Conservation (phyloP, 2,113 vertebrate genomes). For the Willisornis vidua region DNA sequence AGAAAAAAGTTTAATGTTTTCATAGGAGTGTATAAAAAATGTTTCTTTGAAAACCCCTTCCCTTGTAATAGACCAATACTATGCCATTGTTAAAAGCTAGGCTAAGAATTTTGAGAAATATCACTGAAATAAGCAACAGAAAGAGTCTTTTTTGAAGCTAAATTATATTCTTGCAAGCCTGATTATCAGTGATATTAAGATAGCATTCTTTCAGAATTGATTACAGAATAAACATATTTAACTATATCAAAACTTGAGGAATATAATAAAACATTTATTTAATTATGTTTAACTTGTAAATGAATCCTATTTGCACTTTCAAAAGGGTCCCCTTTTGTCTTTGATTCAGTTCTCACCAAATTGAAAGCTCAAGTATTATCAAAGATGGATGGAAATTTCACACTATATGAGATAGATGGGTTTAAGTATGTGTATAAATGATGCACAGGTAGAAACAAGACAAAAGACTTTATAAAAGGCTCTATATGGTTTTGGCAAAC, state of each 20-base stretch:
- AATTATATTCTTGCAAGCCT: not conserved
- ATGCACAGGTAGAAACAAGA: not conserved
- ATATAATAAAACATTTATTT: not conserved
- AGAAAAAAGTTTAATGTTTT: not conserved
- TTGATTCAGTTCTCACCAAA: not conserved
- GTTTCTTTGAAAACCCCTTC: not conserved
- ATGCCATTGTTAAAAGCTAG: not conserved
- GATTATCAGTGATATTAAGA: not conserved
- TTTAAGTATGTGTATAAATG: not conserved
- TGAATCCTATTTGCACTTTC: rapidly evolving
- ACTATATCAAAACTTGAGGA: not conserved
- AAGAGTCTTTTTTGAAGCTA: not conserved
- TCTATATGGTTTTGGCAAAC: not conserved
- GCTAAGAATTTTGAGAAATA: not conserved
- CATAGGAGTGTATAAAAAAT: not conserved
- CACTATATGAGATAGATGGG: not conserved
- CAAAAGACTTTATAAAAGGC: not conserved
- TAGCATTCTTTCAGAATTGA: not conserved
- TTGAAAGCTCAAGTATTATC: not conserved
- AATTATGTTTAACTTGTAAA: not conserved
- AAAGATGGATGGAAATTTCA: not conserved
- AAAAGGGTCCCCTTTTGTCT: not conserved
- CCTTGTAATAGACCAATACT: not conserved
- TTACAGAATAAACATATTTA: not conserved
- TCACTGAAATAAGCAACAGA: not conserved